Evolutionary conservation across 2,797 vertebrate genomes (phyloP).

Genomic region (Tympanoctomys barrerae): DNA sequence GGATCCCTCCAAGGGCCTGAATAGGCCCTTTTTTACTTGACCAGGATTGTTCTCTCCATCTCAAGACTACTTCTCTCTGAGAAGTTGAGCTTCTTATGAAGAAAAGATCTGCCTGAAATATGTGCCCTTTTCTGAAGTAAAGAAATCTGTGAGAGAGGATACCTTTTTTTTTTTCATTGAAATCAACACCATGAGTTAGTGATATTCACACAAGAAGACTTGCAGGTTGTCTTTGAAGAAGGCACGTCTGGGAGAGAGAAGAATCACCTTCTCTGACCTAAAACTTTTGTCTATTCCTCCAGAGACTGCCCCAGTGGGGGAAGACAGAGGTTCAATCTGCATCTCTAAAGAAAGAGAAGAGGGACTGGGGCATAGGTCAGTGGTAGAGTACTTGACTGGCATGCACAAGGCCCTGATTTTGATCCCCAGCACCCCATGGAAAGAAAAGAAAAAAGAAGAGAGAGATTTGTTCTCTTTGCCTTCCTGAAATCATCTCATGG

Average conservation of each 20-base stretch:
- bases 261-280: slow-evolving; percentile 39
- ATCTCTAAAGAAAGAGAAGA: background rate
- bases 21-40: background rate
- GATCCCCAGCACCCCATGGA: background rate
- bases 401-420: background rate
- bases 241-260: background rate
- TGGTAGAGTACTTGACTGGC: background rate
- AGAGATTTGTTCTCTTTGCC: slow-evolving; percentile 29
- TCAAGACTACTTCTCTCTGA: slow-evolving; percentile 13
- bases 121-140: slow-evolving; percentile 61
- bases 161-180: background rate
- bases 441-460: background rate
- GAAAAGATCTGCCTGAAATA: slow-evolving; percentile 59
- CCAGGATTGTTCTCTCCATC: slow-evolving; percentile 40
- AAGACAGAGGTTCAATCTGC: background rate
- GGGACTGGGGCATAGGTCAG: background rate
- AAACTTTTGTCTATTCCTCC: slow-evolving; percentile 39
- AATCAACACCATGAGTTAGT: slow-evolving; percentile 39
- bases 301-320: background rate
- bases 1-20: background rate
- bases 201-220: slow-evolving; percentile 58
- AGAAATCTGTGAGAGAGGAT: slow-evolving; percentile 32
- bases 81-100: slow-evolving; percentile 44
- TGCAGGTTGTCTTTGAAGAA: slow-evolving; percentile 56
- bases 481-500: slow-evolving; percentile 48